phyloP scores from a whole-genome alignment of 1,140 invertebrate genomes.

The Propsilocerus akamusi region DNA sequence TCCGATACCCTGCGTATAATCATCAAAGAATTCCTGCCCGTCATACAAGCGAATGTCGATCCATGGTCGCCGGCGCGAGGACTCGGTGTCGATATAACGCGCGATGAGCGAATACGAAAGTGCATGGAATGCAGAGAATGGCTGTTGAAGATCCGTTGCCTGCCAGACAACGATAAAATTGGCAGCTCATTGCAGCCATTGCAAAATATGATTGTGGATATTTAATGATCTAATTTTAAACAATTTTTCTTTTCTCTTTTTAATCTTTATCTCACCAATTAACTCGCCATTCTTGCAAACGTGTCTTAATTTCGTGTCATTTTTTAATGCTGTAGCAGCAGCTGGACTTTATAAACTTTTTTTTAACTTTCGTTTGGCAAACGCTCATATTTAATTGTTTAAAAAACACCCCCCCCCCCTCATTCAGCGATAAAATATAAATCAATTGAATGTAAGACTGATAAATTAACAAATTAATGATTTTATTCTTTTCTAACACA shows the following conservation, averaged over 20 bases:
- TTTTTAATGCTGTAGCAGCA: not conserved
- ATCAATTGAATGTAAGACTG: not conserved
- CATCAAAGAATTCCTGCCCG: conserved; percentile 75
- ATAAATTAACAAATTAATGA: not conserved
- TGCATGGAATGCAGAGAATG: conserved; percentile 37
- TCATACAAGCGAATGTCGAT: conserved; percentile 81
- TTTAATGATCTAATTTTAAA: not conserved
- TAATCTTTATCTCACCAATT: not conserved
- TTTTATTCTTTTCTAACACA: not conserved
- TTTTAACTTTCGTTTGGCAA: not conserved
- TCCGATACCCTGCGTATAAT: conserved; percentile 76
- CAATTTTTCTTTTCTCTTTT: not conserved
- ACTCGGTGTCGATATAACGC: conserved; percentile 80
- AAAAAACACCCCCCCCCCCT: no score
- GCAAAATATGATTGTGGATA: conserved; percentile 19
- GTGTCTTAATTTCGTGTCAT: not conserved
- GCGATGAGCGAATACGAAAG: conserved; percentile 74
- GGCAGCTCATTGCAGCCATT: conserved; percentile 18
- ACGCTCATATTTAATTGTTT: no score
- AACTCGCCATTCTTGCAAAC: no score
- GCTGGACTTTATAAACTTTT: not conserved
- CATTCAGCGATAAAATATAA: not conserved
- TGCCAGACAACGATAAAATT: conserved; percentile 21
- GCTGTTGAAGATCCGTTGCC: conserved; percentile 32
- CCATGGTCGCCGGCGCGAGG: conserved; percentile 52